Evolutionary conservation across 1,140 invertebrate species (phyloP).

Genomic region (Ditylenchus dipsaci): DNA sequence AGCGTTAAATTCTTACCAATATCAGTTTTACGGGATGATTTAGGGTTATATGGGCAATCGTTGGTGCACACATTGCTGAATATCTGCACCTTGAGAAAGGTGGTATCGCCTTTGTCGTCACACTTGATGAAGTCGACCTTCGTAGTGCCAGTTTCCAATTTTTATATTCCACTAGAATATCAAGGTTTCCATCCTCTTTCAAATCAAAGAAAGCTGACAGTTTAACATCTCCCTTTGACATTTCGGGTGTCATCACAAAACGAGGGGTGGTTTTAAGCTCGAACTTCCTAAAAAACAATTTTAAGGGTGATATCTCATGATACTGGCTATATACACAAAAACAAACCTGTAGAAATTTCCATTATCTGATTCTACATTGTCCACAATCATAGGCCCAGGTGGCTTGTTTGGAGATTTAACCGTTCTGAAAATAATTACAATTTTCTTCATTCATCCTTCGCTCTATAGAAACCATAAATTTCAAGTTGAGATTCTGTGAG

Average conservation of each 20-base stretch:
- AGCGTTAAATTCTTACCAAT: not conserved
- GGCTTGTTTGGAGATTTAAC: not conserved
- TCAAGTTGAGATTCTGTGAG: too few species aligned
- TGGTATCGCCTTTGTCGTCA: slow-evolving; percentile 57
- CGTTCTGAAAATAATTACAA: not conserved
- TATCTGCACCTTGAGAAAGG: slow-evolving; percentile 55
- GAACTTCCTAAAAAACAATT: slow-evolving; percentile 44
- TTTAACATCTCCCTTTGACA: slow-evolving; percentile 26
- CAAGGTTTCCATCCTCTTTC: slow-evolving; percentile 53
- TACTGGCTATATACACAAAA: not conserved
- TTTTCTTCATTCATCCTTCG: not conserved
- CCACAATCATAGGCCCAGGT: slow-evolving; percentile 28
- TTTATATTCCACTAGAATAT: slow-evolving; percentile 51
- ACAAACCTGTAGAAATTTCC: slow-evolving; percentile 38
- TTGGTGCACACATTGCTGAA: slow-evolving; percentile 48
- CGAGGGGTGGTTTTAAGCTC: slow-evolving; percentile 32
- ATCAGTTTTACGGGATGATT: slow-evolving; percentile 6
- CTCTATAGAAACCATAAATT: too few species aligned
- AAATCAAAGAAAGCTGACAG: slow-evolving; percentile 51
- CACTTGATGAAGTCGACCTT: slow-evolving; percentile 50
- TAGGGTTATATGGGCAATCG: slow-evolving; percentile 19
- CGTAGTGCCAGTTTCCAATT: slow-evolving; percentile 2
- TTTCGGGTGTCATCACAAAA: slow-evolving; percentile 35
- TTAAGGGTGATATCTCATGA: not conserved
- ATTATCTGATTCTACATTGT: slow-evolving; percentile 26